Evolutionary conservation across 1,140 invertebrate genomes (phyloP), one percentile per base, ranked within the genome.

Genomic region (Hormaphis cornu): DNA sequence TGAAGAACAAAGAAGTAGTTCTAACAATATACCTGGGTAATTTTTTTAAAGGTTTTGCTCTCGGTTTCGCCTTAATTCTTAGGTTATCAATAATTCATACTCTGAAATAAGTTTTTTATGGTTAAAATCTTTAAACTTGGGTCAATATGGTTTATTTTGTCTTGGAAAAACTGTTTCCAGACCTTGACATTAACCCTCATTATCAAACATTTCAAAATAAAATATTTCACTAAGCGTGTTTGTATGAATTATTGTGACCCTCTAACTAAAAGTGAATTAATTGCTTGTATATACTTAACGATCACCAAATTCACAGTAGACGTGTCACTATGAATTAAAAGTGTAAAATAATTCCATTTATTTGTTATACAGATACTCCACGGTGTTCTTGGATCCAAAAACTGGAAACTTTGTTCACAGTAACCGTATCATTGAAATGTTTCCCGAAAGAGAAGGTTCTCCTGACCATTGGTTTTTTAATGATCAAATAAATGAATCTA

Each of bases 391-490:
- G 9, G 74, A 76, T 28, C 73, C 76, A 3, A 77, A 77, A 71
- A 74, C 72, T 50, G 74, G 74, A 18, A 72, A 76, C 58, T 74
- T 75, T 66, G 69, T 72, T 24, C 72, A 76, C 48, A 73, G 74
- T 50, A 72, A 74, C 53, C 72, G 72, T 46, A 71, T 75, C 14
- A 70, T 75, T 35, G 52, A 69, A 33, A n/a, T 58, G 24, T 44
- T 69, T 3, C 42, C 46, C 18, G 54, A 59, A n/a, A 20, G 44
- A 33, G 30, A 59, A 44, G 48, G 54, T 54, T 59, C 54, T 24
- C 35, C 54, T 1, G 71, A 69, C 14, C 78, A 79, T 61, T 80
- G 78, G 75, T 76, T 76, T 73, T 78, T 78, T 69, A 78, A 75
- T 63, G 75, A 61, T 35, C 73, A 72, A 44, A 71, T 71, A 26